phyloP scores from a whole-genome alignment of 2,113 vertebrate genomes.

The Fulica atra region DNA sequence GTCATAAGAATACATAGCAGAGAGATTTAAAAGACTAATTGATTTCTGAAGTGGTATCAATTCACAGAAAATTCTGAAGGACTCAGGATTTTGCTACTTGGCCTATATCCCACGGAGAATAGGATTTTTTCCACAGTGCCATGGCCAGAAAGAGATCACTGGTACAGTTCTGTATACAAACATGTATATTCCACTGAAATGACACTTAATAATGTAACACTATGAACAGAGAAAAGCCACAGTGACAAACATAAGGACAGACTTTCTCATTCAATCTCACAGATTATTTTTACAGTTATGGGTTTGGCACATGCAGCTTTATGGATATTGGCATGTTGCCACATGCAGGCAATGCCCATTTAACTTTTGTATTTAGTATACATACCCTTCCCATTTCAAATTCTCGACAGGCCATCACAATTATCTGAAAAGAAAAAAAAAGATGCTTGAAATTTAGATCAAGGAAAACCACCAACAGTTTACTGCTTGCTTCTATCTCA shows the following conservation, averaged over 20 bases:
- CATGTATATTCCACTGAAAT: not conserved
- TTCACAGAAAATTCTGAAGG: conserved; percentile 5
- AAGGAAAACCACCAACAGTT: not conserved
- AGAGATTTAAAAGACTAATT: not conserved
- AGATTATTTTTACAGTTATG: not conserved
- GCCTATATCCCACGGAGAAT: not conserved
- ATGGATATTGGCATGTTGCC: not conserved
- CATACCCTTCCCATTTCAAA: conserved; percentile 99
- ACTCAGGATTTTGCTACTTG: not conserved
- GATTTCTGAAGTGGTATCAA: not conserved
- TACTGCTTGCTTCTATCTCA: not conserved
- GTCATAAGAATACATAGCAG: not conserved
- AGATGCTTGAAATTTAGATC: not conserved
- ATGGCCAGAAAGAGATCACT: not conserved
- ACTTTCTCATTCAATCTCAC: not conserved
- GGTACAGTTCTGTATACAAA: not conserved
- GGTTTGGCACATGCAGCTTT: not conserved
- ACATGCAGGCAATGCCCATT: not conserved
- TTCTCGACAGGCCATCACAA: conserved; percentile 98
- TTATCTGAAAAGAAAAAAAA: conserved; percentile 82
- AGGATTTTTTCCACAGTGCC: not conserved
- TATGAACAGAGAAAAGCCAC: not conserved
- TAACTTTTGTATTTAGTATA: not conserved
- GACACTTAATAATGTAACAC: not conserved
- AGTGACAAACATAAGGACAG: not conserved